phyloP scores from a whole-genome alignment of 2,888 invertebrate species.

The Aethes cnicana region DNA sequence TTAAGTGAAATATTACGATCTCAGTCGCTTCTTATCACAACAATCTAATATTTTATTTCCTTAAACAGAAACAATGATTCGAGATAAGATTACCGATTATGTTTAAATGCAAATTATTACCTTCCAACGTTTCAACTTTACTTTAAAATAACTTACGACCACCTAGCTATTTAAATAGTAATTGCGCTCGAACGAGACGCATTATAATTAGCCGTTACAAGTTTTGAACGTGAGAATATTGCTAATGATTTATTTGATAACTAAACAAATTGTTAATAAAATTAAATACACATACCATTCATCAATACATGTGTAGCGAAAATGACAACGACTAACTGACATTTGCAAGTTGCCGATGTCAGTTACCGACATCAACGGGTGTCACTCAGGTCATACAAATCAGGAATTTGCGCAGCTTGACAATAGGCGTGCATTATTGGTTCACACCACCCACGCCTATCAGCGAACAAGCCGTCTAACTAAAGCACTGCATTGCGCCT shows the following conservation, averaged over 20 bases:
- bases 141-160: conserved; percentile 29
- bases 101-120: conserved; percentile 32
- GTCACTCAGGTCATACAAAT: conserved; percentile 13
- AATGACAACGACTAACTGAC: conserved; percentile 7
- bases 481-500: conserved; percentile 23
- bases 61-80: conserved; percentile 15
- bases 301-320: not conserved
- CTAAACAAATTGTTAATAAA: not conserved
- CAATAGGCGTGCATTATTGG: conserved; percentile 14
- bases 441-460: conserved; percentile 23
- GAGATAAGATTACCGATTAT: conserved; percentile 32
- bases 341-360: too few relatives aligned
- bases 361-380: not conserved
- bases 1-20: conserved; percentile 6
- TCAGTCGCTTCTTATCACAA: not conserved
- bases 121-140: conserved; percentile 27
- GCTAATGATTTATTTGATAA: conserved; percentile 4
- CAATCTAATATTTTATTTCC: conserved; percentile 2
- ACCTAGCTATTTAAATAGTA: conserved; percentile 31
- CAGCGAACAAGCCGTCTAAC: conserved; percentile 9
- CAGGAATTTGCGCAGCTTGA: conserved; percentile 13
- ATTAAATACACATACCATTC: not conserved
- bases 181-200: conserved; percentile 26
- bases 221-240: conserved; percentile 34
- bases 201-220: conserved; percentile 26